Base-by-base conservation (phyloP, 2,888 invertebrate species). In the Metacarcinus magister region DNA sequence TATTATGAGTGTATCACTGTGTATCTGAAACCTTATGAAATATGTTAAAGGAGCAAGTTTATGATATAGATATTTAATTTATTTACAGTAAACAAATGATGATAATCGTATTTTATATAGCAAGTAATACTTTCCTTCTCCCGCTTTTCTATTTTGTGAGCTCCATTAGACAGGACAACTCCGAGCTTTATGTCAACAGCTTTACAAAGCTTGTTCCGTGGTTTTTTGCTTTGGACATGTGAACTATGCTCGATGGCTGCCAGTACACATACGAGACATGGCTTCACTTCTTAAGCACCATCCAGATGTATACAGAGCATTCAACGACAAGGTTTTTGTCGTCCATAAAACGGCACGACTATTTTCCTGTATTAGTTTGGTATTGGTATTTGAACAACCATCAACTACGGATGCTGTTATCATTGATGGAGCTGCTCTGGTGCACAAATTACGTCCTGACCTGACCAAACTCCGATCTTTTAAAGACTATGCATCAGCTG, bases 381-480 rank as follows among this genome's bases (percentile, higher is more conserved):
- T 16, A 16, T 23, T 8, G 32, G 90, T 90, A 39, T 90, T 90
- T 92, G 44, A 92, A 92, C 92, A 92, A 92, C 92, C 89, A 46
- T 43, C 32, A 48, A 32, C 43, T 87, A 54, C 48, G 19, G 94
- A 94, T 89, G 89, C 60, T 10, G 82, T 93, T 44, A 75, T 95
- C 39, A 92, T 95, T 39, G 93, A 95, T 94, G 94, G 95, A 54
- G 95, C 95, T 75, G 94, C 95, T 44, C 46, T 92, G 44, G 92
- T 92, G 32, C 67, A 95, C 46, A 95, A 44, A 91, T 54, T 95
- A 95, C 48, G 87, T 48, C 95, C 94, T 94, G 44, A 43, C 54
- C 92, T 43, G 39, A 10, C 87, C 19, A 92, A 92, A 48, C 92
- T 46, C 92, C 92, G 92, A 89, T 92, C 95, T n/a, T 95, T 95